Percentiles rank a stretch among this genome's conserved stretches.
These are phyloP conservation scores for Sardinella longiceps DNA, from an alignment of 2,797 vertebrate species.

Conservation along the genomic window DNA sequence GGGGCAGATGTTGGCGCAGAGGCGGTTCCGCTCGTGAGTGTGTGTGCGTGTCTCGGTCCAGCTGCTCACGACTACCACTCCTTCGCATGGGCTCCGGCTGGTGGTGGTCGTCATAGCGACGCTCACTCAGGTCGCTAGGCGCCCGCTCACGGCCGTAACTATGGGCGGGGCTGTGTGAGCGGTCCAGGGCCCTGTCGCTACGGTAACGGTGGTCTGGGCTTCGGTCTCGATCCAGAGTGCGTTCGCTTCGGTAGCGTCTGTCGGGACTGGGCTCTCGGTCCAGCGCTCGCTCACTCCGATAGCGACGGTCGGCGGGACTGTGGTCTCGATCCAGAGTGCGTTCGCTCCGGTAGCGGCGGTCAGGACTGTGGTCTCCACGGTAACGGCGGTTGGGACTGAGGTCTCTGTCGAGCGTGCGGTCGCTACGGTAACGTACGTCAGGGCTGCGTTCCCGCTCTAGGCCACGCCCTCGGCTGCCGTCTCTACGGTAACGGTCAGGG, in stretches of 20 bases:
- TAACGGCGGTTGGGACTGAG: conserved; percentile 51
- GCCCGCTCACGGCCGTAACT: conserved; percentile 53
- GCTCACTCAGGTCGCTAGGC: conserved; percentile 49
- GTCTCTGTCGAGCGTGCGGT: conserved; percentile 49
- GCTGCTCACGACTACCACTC: conserved; percentile 79
- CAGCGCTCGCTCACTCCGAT: conserved; percentile 49
- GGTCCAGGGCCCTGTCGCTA: conserved; percentile 55
- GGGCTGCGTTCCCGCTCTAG: conserved; percentile 62
- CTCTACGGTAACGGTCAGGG: conserved; percentile 75
- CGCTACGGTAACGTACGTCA: conserved; percentile 48
- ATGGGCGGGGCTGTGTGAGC: conserved; percentile 58
- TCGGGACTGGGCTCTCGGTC: conserved; percentile 57
- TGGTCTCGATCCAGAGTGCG: conserved; percentile 52
- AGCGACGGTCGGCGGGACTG: conserved; percentile 66
- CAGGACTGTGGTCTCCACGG: conserved; percentile 61
- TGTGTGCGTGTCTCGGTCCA: conserved; percentile 67
- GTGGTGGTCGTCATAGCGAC: conserved; percentile 59
- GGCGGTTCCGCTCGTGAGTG: conserved; percentile 67
- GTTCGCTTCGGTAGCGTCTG: conserved; percentile 45
- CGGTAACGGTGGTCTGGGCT: conserved; percentile 47
- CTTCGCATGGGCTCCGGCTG: conserved; percentile 60
- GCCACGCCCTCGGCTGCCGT: conserved; percentile 75
- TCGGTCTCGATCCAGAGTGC: conserved; percentile 55
- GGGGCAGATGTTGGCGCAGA: conserved; percentile 57
- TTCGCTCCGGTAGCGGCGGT: conserved; percentile 61